Evolutionary conservation across 2,113 vertebrate species (phyloP).

Genomic region (Picathartes gymnocephalus): DNA sequence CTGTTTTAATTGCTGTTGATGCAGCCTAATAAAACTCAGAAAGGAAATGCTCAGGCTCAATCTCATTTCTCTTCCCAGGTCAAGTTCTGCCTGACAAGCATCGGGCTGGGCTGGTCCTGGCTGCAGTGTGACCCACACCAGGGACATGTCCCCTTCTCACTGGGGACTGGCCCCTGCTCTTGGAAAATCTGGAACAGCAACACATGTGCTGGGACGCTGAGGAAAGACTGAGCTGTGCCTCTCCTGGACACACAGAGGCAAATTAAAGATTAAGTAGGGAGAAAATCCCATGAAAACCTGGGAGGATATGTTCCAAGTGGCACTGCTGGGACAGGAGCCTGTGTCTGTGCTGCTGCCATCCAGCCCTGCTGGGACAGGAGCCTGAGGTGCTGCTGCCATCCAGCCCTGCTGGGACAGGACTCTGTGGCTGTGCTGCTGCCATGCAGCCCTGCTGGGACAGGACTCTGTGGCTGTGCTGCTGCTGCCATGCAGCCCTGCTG

Average conservation of each 20-base stretch:
- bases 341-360: conserved; percentile 42
- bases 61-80: not conserved
- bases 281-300: not conserved
- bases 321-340: fast-evolving
- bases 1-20: conserved; percentile 44
- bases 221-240: not conserved
- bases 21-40: not conserved
- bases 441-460: too few species aligned
- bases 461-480: too few species aligned
- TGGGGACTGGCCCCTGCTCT: not conserved
- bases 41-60: not conserved
- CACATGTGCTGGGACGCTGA: fast-evolving
- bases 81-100: not conserved
- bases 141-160: not conserved
- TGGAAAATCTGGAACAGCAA: not conserved
- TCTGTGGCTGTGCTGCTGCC: too few species aligned
- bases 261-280: not conserved
- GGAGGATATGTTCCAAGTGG: fast-evolving
- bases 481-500: too few species aligned
- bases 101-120: not conserved
- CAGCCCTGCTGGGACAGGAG: too few species aligned
- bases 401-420: too few species aligned
- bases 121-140: not conserved
- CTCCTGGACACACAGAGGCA: not conserved
- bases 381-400: too few species aligned